A percentile compares a stretch with the other conserved stretches of the same genome.
phyloP scores from a whole-genome alignment of 2,888 invertebrate genomes.

The Drosophila mimica region DNA sequence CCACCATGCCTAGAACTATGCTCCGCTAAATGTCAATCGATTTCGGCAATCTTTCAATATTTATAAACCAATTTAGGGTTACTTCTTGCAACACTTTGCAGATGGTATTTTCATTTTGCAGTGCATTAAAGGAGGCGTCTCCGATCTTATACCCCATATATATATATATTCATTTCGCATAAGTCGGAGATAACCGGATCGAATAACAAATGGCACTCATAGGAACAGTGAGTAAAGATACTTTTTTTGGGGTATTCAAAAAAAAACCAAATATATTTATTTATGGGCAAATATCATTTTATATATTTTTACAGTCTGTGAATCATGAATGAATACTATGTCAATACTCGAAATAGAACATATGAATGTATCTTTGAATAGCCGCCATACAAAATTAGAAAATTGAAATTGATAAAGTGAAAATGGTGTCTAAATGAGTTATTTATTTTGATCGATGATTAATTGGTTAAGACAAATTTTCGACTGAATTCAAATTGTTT shows the following conservation, averaged over 20 bases:
- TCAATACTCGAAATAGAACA: background rate
- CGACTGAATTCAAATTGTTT: conserved; percentile 25
- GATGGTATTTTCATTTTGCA: background rate
- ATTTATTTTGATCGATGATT: conserved; percentile 10
- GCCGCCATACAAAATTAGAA: background rate
- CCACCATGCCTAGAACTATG: conserved; percentile 62
- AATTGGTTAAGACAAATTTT: conserved; percentile 12
- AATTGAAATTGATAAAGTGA: conserved; percentile 1
- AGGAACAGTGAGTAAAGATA: background rate
- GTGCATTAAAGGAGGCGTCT: background rate
- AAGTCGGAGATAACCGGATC: too few species aligned
- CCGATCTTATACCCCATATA: background rate
- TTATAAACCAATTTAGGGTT: background rate
- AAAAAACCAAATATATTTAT: background rate
- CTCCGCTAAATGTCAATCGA: conserved; percentile 4
- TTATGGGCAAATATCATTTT: background rate
- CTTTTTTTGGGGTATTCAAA: background rate
- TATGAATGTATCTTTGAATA: background rate
- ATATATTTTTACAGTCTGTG: background rate
- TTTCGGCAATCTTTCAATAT: background rate
- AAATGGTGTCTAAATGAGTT: background rate
- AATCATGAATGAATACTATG: background rate
- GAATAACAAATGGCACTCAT: background rate
- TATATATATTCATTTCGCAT: background rate
- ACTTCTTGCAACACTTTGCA: background rate